Evolutionary conservation across 2,888 invertebrate genomes (phyloP), one percentile per base, ranked within the genome.

Genomic region (Acronicta aceris): DNA sequence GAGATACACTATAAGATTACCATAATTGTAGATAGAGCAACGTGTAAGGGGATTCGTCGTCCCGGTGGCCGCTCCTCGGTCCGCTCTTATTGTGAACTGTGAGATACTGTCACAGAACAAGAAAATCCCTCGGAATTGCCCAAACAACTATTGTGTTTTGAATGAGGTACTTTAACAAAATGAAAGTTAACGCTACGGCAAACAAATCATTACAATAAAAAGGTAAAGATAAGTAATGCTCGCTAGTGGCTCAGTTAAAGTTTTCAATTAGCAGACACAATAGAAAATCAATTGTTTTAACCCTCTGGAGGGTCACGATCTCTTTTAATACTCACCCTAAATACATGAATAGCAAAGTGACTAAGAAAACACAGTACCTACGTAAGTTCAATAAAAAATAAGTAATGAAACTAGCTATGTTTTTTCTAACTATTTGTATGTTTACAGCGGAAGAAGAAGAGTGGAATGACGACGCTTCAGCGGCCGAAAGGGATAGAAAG

Each of bases 401-500:
- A n/a, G n/a, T n/a, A n/a, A n/a, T n/a, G n/a, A n/a, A n/a, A n/a
- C n/a, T n/a, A n/a, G n/a, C n/a, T n/a, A n/a, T n/a, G n/a, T n/a
- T n/a, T n/a, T 36, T 40, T 40, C 9, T 40, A 16, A 41, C 15
- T 9, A 21, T 42, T 45, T 47, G 58, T 74, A 71, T 69, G 59
- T 77, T 82, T 79, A 21, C 79, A 93, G 93, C 91, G 51, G 94
- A 92, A 67, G 95, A 94, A 71, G 94, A 94, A 48, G 94, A 91
- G 68, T 94, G 93, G 94, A 84, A 79, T 55, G 90, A 89, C 56
- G 86, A 85, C 40, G 74, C 73, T 47, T 72, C 78, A 17, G 76
- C 73, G 7, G 77, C 67, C 3, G 71, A 64, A 6, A 79, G 77
- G 15, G 82, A 42, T 21, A 47, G 17, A 15, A 84, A 60, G 73